phyloP scores from a whole-genome alignment of 1,140 invertebrate genomes.

The Zaprionus tsacasi region DNA sequence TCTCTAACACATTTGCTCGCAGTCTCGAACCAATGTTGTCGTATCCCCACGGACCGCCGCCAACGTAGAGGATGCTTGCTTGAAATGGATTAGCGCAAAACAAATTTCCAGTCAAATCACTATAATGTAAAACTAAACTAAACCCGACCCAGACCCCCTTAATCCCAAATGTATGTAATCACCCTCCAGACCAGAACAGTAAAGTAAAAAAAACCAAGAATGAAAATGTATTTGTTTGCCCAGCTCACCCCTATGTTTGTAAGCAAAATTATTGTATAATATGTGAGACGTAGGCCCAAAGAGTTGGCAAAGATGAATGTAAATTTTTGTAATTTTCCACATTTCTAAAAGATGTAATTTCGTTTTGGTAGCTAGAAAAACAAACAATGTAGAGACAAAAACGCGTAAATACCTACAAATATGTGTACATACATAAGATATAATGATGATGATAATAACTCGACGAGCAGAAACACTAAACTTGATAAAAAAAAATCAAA shows the following conservation, averaged over 20 bases:
- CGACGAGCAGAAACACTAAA: conserved; percentile 65
- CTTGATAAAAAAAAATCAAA: conserved; percentile 33
- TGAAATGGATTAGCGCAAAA: conserved; percentile 65
- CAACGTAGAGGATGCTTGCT: conserved; percentile 86
- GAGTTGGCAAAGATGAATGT: conserved; percentile 30
- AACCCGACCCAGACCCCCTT: neutral
- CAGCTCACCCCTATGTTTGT: conserved; percentile 16
- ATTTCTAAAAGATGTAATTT: conserved; percentile 54
- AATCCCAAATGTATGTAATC: conserved; percentile 12
- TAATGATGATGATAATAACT: conserved; percentile 23
- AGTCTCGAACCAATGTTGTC: conserved; percentile 93
- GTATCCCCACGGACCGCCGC: conserved; percentile 95
- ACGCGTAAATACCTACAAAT: conserved; percentile 33
- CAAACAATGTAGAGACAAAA: conserved; percentile 20
- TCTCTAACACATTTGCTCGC: conserved; percentile 91
- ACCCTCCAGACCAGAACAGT: neutral
- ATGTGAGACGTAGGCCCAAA: conserved; percentile 16
- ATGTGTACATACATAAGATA: conserved; percentile 50
- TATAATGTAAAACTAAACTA: no score
- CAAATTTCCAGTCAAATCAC: conserved; percentile 19
- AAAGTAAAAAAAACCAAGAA: conserved; percentile 24
- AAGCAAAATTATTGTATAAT: conserved; percentile 63
- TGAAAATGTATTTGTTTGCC: conserved; percentile 1
- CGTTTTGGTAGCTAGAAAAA: conserved; percentile 61
- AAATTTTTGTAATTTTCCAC: conserved; percentile 72